Evolutionary conservation across 2,888 invertebrate genomes (phyloP), one percentile per base, ranked within the genome.

Genomic region (Melanargia galathea): DNA sequence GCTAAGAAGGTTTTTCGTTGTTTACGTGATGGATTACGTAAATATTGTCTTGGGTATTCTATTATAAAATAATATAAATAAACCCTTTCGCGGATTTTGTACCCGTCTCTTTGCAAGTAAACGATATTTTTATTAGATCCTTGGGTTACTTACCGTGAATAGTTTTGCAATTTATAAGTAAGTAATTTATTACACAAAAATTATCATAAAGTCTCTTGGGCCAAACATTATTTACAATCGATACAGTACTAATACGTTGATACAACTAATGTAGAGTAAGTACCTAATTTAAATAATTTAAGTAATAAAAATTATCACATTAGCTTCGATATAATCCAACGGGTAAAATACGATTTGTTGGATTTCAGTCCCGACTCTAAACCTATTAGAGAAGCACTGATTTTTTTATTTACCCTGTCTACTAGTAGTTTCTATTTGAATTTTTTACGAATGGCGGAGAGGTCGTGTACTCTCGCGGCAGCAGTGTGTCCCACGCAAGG

Each of bases 401-500:
- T 20, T 11, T 11, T 45, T 16, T 40, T 6, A 7, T 40, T 7
- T 20, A 18, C 2, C 20, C 11, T 22, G 13, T 11, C 1, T 11
- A 8, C 10, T 3, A 38, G 35, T 38, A 10, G 13, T 13, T 11
- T 1, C 22, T 11, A 3, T 46, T 5, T 22, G 40, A 30, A 30
- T 30, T 30, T 5, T 6, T 6, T 30, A 30, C 8, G 8, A 30
- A 30, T 30, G 30, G 30, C 8, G 7, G 30, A 16, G 16, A 16
- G 40, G n/a, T 16, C 18, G n/a, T 30, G 16, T 7, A 18, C 24
- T 52, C 58, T 61, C 56, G 54, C 45, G 20, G 6, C 45, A 69
- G 67, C 78, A 62, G 78, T 81, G 75, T 80, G 81, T 81, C 75
- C 67, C 63, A 62, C 65, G 62, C 73, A 77, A 75, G 76, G 72